Conservation (phyloP, 2,113 vertebrate genomes). For the Hyla sarda region DNA sequence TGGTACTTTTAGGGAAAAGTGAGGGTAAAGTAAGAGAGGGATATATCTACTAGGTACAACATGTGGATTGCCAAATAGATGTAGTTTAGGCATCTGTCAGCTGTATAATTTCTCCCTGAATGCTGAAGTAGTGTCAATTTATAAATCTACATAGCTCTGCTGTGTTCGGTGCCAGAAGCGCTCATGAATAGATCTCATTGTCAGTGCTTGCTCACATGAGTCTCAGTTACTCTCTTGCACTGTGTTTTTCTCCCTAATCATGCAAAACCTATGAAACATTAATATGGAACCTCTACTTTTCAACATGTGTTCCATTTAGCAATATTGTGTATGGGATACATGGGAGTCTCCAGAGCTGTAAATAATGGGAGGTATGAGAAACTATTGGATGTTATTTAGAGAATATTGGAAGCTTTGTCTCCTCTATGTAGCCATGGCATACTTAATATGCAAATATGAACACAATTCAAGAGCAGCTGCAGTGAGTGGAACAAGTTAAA, state of each 20-base stretch:
- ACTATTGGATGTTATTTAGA: not conserved
- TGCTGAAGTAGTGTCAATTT: slow-evolving; percentile 54
- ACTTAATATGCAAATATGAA: slow-evolving; percentile 51
- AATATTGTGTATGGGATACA: not conserved
- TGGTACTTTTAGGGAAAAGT: not conserved
- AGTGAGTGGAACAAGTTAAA: slow-evolving; percentile 33
- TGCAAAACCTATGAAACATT: slow-evolving; percentile 3
- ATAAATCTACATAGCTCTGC: slow-evolving; percentile 56
- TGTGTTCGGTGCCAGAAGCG: slow-evolving; percentile 34
- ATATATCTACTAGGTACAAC: slow-evolving; percentile 25
- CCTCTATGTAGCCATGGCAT: slow-evolving; percentile 19
- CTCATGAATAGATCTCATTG: slow-evolving; percentile 50
- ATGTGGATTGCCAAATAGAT: slow-evolving; percentile 30
- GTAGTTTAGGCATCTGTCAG: slow-evolving; percentile 56
- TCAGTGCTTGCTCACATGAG: slow-evolving; percentile 42
- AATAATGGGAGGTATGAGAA: slow-evolving; percentile 18
- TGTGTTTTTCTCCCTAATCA: slow-evolving; percentile 24
- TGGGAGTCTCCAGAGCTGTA: not conserved
- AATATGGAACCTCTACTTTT: not conserved
- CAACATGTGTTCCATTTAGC: not conserved
- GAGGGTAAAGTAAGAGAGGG: not conserved
- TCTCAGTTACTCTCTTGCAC: slow-evolving; percentile 32
- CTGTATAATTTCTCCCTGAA: slow-evolving; percentile 54
- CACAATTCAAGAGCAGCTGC: slow-evolving; percentile 43
- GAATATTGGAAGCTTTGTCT: slow-evolving; percentile 22